These are phyloP conservation scores for Sericinus montela DNA, from an alignment of 2,888 invertebrate species.

Conservation along the genomic window DNA sequence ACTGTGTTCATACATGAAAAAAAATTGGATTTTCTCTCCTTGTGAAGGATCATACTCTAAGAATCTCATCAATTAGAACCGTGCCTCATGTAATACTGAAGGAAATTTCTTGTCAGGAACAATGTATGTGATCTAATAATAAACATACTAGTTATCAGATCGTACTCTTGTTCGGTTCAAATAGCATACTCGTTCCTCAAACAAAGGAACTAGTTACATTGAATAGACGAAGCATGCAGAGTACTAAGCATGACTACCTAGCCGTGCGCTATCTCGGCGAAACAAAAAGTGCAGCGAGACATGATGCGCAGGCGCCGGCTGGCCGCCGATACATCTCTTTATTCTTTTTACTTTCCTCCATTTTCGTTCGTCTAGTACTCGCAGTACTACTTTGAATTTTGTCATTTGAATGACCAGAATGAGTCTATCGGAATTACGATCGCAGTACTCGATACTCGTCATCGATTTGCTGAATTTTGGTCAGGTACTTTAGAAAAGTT, in stretches of 20 bases:
- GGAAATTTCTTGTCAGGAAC: not conserved
- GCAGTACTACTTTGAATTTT: not conserved
- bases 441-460: too few relatives aligned
- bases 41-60: too few relatives aligned
- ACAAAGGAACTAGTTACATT: constrained; percentile 12
- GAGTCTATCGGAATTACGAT: not conserved
- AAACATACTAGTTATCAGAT: not conserved
- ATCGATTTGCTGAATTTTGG: too few relatives aligned
- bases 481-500: too few relatives aligned
- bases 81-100: too few relatives aligned
- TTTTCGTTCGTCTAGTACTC: constrained; percentile 29
- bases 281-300: constrained; percentile 32
- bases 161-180: not conserved
- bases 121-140: too few relatives aligned
- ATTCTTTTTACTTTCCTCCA: constrained; percentile 34
- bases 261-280: constrained; percentile 7
- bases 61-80: too few relatives aligned
- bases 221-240: constrained; percentile 11
- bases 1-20: too few relatives aligned
- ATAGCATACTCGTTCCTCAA: constrained; percentile 7
- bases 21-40: too few relatives aligned
- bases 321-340: constrained; percentile 28
- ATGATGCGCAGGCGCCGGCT: constrained; percentile 45
- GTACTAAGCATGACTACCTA: constrained; percentile 2
- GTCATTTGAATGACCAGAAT: too few relatives aligned